Evolutionary conservation across 2,888 invertebrate genomes (phyloP).

Genomic region (Galeruca laticollis): DNA sequence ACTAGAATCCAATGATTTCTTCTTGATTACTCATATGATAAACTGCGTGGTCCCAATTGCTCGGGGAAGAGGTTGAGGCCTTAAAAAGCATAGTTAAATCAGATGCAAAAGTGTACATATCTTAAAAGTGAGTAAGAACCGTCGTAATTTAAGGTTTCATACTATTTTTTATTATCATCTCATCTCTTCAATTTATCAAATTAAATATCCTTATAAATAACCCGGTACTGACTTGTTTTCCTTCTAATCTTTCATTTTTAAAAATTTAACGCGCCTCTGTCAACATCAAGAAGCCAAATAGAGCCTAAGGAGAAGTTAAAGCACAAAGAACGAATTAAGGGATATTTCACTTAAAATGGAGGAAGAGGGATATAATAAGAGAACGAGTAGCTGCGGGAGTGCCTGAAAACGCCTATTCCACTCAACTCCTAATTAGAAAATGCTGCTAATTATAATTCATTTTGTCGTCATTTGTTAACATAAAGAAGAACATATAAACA

Average conservation of each 20-base stretch:
- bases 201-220: background rate
- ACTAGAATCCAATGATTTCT: no score
- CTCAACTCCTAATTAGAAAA: constrained; percentile 59
- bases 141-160: no score
- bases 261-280: constrained; percentile 16
- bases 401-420: constrained; percentile 39
- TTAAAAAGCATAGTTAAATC: no score
- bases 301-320: constrained; percentile 63
- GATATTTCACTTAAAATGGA: constrained; percentile 49
- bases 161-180: no score
- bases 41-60: no score
- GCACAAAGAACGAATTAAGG: constrained; percentile 58
- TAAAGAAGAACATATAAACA: constrained; percentile 45
- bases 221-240: constrained; percentile 3
- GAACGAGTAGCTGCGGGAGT: constrained; percentile 21
- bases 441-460: constrained; percentile 61
- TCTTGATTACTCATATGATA: no score
- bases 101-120: no score
- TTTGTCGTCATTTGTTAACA: constrained; percentile 56
- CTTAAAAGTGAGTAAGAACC: no score
- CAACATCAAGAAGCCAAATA: constrained; percentile 59
- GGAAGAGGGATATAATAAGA: constrained; percentile 28
- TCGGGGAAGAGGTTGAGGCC: no score
- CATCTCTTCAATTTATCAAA: no score
- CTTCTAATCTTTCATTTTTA: constrained; percentile 3